Base-by-base conservation (phyloP, 2,888 invertebrate genomes). In the Philopedon plagiatum region DNA sequence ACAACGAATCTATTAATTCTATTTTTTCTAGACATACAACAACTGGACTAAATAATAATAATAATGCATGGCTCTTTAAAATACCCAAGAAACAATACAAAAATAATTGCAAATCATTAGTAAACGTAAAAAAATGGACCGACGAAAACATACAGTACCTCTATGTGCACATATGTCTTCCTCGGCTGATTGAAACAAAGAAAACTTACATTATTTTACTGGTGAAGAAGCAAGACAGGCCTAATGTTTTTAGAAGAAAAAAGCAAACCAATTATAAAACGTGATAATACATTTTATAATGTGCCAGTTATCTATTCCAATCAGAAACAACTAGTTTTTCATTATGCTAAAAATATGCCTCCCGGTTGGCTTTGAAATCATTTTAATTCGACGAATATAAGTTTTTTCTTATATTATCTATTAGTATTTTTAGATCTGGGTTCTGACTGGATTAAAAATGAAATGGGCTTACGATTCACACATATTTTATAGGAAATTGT, bases 161-260 rank as follows among this genome's bases (percentile, higher is more conserved):
- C 80, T 76, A 74, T 78, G 78, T 79, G 81, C 81, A 81, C 84
- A 83, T 72, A 83, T 80, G 80, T 82, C 82, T 82, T 83, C 81
- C 78, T 81, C 82, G 81, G 86, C 89, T 89, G 83, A 66, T 79
- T 80, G 79, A 76, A 83, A 81, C 78, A 81, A 79, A 79, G 39
- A 66, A 66, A 46, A 63, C 46, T 34, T 67, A 60, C 63, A 66
- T 77, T 72, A 71, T 58, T 71, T 57, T 73, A 74, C 76, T 75
- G 61, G 77, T 58, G 63, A 72, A 74, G 74, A 71, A 75, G 65
- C 61, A 67, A 75, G 64, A 62, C 11, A 39, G 15, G 18, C n/a
- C 44, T 54, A 63, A 46, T 21, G 57, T 23, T 67, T 9, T 23
- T 34, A 54, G 23, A 62, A 34, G 32, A 32, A 76, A 69, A 49